phyloP scores from a whole-genome alignment of 2,797 vertebrate species.

The Crypturellus tataupa region DNA sequence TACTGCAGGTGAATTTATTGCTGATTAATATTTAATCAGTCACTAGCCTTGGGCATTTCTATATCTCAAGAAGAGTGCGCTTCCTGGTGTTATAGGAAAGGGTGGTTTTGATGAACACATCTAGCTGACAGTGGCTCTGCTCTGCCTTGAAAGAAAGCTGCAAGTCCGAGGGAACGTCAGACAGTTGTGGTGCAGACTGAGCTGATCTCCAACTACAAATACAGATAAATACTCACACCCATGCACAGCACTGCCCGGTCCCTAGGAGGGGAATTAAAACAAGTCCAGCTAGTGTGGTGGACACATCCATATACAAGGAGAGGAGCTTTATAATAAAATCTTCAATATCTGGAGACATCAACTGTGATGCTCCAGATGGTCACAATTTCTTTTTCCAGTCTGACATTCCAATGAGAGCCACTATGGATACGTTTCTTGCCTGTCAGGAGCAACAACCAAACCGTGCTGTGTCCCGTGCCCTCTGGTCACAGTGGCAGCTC shows the following conservation, averaged over 20 bases:
- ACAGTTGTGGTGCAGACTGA: background rate
- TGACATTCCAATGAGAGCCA: background rate
- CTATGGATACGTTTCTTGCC: background rate
- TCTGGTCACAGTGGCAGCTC: background rate
- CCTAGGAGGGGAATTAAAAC: background rate
- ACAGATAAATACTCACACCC: background rate
- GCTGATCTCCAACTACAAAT: background rate
- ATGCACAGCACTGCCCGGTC: background rate
- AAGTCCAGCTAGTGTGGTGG: background rate
- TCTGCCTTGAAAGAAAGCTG: background rate
- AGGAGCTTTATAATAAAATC: background rate
- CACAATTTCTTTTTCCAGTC: background rate
- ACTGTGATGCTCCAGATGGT: background rate
- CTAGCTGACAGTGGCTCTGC: too few relatives aligned
- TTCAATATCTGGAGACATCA: background rate
- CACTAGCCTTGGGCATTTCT: background rate
- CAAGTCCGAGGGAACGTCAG: background rate
- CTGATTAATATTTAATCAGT: background rate
- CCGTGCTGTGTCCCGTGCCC: background rate
- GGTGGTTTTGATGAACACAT: background rate
- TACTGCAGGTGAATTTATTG: background rate
- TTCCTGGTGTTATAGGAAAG: background rate
- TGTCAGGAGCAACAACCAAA: background rate
- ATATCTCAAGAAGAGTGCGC: background rate
- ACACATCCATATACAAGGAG: background rate